These are phyloP conservation scores for Pagetopsis macropterus DNA, from an alignment of 2,797 vertebrate species.

Conservation along the genomic window DNA sequence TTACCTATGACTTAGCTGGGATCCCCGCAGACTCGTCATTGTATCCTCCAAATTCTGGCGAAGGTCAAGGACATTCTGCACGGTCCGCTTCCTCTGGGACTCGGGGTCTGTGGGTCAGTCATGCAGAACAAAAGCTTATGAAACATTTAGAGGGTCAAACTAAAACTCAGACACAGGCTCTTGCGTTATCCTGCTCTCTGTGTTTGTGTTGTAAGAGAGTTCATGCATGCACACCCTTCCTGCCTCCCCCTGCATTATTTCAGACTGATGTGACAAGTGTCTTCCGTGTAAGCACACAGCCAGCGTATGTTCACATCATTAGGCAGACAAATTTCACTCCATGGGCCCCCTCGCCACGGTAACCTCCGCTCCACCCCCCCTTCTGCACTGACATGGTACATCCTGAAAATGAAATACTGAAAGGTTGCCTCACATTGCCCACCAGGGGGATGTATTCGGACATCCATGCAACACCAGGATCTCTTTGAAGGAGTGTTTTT, in stretches of 20 bases:
- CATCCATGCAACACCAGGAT: slow-evolving; percentile 27
- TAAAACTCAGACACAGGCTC: slow-evolving; percentile 10
- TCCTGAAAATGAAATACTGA: slow-evolving; percentile 37
- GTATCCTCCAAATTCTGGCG: slow-evolving; percentile 99
- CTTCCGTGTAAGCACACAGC: slow-evolving; percentile 37
- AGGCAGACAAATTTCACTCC: slow-evolving; percentile 49
- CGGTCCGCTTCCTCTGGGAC: slow-evolving; percentile 97
- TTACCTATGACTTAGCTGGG: slow-evolving; percentile 96
- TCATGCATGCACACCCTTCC: background rate
- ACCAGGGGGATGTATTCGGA: slow-evolving; percentile 40
- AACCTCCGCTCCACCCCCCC: slow-evolving; percentile 30
- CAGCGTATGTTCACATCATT: slow-evolving; percentile 57
- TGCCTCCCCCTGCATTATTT: slow-evolving; percentile 16
- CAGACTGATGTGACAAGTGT: slow-evolving; percentile 41
- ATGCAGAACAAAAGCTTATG: slow-evolving; percentile 50
- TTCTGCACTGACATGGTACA: slow-evolving; percentile 36
- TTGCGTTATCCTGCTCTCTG: background rate
- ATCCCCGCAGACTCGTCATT: slow-evolving; percentile 96
- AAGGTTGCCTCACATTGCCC: slow-evolving; percentile 24
- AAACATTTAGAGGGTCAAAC: slow-evolving; percentile 49
- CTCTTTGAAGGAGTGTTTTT: slow-evolving; percentile 15
- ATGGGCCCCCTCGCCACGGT: slow-evolving; percentile 42
- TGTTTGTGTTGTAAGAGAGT: background rate
- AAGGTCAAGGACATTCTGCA: slow-evolving; percentile 98
- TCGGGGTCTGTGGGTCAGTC: slow-evolving; percentile 88